phyloP scores from a whole-genome alignment of 2,113 vertebrate species.

The Dascyllus trimaculatus region DNA sequence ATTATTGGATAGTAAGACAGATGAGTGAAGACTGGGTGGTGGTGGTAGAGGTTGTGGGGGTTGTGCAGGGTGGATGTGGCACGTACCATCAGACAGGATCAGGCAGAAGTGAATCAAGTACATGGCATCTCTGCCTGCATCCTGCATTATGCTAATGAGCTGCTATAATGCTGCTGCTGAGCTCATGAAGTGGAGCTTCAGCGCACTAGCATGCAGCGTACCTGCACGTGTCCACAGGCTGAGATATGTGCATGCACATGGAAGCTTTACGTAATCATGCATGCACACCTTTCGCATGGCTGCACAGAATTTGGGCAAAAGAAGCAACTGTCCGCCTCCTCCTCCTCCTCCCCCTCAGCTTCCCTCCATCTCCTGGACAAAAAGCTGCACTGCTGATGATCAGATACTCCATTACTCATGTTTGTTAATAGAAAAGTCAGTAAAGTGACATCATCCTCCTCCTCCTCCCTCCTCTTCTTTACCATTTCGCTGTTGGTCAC shows the following conservation, averaged over 20 bases:
- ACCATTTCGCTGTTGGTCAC: constrained; percentile 53
- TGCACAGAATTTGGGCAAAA: constrained; percentile 41
- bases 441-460: constrained; percentile 58
- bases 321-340: background rate
- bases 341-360: background rate
- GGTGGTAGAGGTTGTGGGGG: background rate
- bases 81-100: constrained; percentile 60
- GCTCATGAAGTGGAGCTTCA: constrained; percentile 3
- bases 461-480: constrained; percentile 36
- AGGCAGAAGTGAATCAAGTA: constrained; percentile 53
- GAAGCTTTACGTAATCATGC: constrained; percentile 45
- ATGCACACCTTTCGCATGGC: constrained; percentile 43
- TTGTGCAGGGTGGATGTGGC: constrained; percentile 32
- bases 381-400: constrained; percentile 37
- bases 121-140: constrained; percentile 51
- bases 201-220: constrained; percentile 4
- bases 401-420: constrained; percentile 49
- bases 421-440: constrained; percentile 60
- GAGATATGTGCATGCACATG: background rate
- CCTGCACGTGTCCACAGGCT: too few species aligned
- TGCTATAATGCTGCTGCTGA: constrained; percentile 38
- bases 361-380: constrained; percentile 1
- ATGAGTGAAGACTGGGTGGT: constrained; percentile 14
- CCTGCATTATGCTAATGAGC: constrained; percentile 66
- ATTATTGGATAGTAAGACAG: constrained; percentile 12